Conservation (phyloP, 1,140 invertebrate genomes). For the Hyles euphorbiae region DNA sequence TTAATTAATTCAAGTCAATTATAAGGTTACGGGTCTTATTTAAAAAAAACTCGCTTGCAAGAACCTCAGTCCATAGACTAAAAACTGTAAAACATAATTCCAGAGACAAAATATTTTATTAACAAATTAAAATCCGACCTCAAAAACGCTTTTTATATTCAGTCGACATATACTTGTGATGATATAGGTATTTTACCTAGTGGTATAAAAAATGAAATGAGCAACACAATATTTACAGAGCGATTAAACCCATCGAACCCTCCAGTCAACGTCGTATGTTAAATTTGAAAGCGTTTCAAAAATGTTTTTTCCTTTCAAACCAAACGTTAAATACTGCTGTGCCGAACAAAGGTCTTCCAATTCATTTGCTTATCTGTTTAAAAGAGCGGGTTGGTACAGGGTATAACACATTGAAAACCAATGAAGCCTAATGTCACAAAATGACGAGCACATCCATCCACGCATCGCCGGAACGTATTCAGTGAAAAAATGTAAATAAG, state of each 20-base stretch:
- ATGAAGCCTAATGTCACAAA: slow-evolving; percentile 70
- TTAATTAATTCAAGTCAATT: too few species aligned
- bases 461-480: slow-evolving; percentile 28
- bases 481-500: slow-evolving; percentile 54
- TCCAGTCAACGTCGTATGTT: not conserved
- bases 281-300: slow-evolving; percentile 12
- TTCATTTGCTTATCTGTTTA: slow-evolving; percentile 73
- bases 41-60: too few species aligned
- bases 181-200: too few species aligned
- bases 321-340: slow-evolving; percentile 22
- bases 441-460: slow-evolving; percentile 58
- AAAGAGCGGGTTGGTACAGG: slow-evolving; percentile 57
- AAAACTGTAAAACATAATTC: too few species aligned
- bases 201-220: not conserved
- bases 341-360: slow-evolving; percentile 58
- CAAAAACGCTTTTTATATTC: too few species aligned
- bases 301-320: slow-evolving; percentile 26
- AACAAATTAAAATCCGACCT: too few species aligned
- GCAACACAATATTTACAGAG: not conserved
- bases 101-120: too few species aligned
- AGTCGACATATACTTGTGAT: too few species aligned
- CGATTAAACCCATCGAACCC: not conserved
- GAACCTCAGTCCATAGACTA: too few species aligned
- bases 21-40: too few species aligned
- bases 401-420: slow-evolving; percentile 64